Evolutionary conservation across 2,888 invertebrate genomes (phyloP).

Genomic region (Maniola hyperantus): DNA sequence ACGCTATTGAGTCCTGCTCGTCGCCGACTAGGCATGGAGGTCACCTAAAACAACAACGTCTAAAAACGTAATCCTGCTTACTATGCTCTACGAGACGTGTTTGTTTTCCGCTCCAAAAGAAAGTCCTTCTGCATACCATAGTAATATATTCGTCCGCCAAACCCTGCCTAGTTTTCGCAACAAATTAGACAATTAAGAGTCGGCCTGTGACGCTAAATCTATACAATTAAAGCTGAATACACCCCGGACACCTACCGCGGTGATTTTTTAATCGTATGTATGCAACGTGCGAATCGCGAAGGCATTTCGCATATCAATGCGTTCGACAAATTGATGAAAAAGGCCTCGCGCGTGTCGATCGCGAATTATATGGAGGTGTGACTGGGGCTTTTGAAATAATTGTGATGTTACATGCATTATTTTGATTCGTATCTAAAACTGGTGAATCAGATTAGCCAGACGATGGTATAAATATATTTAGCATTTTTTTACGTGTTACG

Average conservation of each 20-base stretch:
- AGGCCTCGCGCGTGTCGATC: slow-evolving; percentile 65
- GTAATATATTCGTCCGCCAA: slow-evolving; percentile 72
- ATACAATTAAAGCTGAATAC: slow-evolving; percentile 79
- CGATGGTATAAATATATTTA: not conserved
- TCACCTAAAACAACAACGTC: slow-evolving; percentile 48
- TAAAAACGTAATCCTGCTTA: slow-evolving; percentile 59
- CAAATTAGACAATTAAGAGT: slow-evolving; percentile 82
- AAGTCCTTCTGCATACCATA: slow-evolving; percentile 76
- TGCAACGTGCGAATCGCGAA: slow-evolving; percentile 73
- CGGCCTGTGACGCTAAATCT: slow-evolving; percentile 70
- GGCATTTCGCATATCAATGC: slow-evolving; percentile 80
- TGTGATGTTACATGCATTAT: slow-evolving; percentile 40
- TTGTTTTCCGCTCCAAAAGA: slow-evolving; percentile 76
- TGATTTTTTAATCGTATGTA: slow-evolving; percentile 81
- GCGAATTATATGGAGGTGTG: slow-evolving; percentile 55
- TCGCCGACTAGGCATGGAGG: slow-evolving; percentile 32
- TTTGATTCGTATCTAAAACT: slow-evolving; percentile 22
- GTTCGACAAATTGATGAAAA: slow-evolving; percentile 73
- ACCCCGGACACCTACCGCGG: slow-evolving; percentile 77
- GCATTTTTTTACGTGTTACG: no score
- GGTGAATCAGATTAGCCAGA: slow-evolving; percentile 5
- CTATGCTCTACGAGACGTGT: slow-evolving; percentile 65
- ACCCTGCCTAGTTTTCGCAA: slow-evolving; percentile 75
- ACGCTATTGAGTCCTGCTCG: slow-evolving; percentile 8
- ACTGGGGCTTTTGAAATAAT: slow-evolving; percentile 55